Evolutionary conservation across 2,888 invertebrate species (phyloP).

Genomic region (Mesorhabditis belari): DNA sequence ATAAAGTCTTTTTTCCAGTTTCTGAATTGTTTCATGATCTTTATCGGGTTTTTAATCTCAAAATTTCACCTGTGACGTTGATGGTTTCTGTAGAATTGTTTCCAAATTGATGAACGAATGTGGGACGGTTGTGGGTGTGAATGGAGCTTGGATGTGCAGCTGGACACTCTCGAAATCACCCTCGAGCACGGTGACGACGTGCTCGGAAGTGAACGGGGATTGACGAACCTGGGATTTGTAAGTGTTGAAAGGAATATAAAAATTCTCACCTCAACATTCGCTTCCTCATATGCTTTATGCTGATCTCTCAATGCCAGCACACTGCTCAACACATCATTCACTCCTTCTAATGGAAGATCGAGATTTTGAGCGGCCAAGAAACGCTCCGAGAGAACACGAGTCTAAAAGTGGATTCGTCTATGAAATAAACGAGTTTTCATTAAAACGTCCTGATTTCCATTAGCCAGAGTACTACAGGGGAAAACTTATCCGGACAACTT

Average conservation of each 20-base stretch:
- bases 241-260: background rate
- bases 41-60: too few relatives aligned
- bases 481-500: too few relatives aligned
- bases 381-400: background rate
- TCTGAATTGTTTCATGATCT: too few relatives aligned
- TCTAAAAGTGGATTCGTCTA: too few relatives aligned
- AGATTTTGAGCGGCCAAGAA: background rate
- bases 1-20: too few relatives aligned
- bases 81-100: conserved; percentile 22
- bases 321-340: background rate
- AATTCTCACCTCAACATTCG: conserved; percentile 22
- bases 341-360: background rate
- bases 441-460: too few relatives aligned
- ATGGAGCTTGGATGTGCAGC: background rate
- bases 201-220: conserved; percentile 26
- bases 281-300: conserved; percentile 27
- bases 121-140: background rate
- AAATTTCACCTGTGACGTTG: background rate
- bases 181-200: conserved; percentile 35
- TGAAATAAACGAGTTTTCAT: too few relatives aligned
- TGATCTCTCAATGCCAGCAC: conserved; percentile 11
- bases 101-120: conserved; percentile 34
- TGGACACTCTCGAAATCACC: background rate
- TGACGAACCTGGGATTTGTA: conserved; percentile 19
- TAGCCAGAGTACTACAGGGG: too few relatives aligned